These are phyloP conservation scores for Antechinus flavipes DNA, from an alignment of 2,113 vertebrate species.

Conservation along the genomic window DNA sequence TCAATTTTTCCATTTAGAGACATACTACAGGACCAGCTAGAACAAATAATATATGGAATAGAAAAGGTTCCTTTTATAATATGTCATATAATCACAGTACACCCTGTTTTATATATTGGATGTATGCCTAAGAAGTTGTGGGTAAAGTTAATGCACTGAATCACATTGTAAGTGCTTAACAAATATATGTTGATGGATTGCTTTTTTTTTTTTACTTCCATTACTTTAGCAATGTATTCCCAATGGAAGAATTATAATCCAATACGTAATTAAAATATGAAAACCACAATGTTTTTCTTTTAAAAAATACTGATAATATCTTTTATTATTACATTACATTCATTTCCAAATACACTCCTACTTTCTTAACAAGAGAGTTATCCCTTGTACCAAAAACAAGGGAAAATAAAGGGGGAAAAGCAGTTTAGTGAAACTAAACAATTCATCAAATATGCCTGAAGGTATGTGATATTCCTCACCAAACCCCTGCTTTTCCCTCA, in stretches of 20 bases:
- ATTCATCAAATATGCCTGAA: background rate
- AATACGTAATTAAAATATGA: slow-evolving; percentile 11
- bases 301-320: background rate
- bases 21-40: background rate
- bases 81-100: background rate
- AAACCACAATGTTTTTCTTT: background rate
- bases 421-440: background rate
- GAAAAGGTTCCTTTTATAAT: slow-evolving; percentile 22
- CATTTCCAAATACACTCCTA: background rate
- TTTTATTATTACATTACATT: background rate
- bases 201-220: background rate
- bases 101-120: background rate
- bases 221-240: slow-evolving; percentile 31
- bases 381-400: background rate
- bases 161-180: background rate
- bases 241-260: slow-evolving; percentile 21
- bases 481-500: background rate
- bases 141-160: slow-evolving; percentile 27
- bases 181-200: slow-evolving; percentile 36
- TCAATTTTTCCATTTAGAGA: slow-evolving; percentile 25
- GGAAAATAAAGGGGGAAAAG: background rate
- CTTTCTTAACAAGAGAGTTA: background rate
- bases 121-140: slow-evolving; percentile 35
- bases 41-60: background rate
- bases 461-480: background rate